Conservation (phyloP, 2,797 vertebrate species). For the Semotilus atromaculatus region DNA sequence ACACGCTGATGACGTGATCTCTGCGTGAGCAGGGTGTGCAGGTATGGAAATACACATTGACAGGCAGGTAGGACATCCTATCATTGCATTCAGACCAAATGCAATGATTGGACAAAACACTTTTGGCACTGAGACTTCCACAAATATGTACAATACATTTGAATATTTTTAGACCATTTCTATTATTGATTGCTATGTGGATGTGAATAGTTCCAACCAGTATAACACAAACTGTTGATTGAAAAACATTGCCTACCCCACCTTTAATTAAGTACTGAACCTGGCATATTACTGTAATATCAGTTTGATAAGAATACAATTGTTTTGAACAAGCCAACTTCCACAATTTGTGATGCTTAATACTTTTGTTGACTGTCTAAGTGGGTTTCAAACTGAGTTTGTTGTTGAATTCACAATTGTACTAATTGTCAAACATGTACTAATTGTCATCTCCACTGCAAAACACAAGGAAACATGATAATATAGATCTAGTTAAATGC, state of each 20-base stretch:
- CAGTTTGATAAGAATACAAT: background rate
- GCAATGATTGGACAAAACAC: no score
- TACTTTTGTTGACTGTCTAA: background rate
- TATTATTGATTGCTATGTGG: no score
- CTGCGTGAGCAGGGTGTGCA: background rate
- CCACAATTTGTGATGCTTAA: background rate
- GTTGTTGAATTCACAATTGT: background rate
- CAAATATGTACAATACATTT: background rate
- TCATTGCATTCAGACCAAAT: no score
- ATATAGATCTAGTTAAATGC: background rate
- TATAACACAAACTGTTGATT: no score
- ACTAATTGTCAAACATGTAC: background rate
- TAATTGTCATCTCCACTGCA: constrained; percentile 3
- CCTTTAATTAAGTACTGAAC: background rate
- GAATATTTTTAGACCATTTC: background rate
- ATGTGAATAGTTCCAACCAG: no score
- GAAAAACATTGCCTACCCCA: background rate
- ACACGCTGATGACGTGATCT: background rate
- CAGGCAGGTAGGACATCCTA: no score
- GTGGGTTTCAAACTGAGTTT: background rate
- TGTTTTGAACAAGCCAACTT: background rate
- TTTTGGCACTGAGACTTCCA: background rate
- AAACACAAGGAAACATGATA: background rate
- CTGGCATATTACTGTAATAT: background rate
- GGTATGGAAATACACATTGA: background rate